These are phyloP conservation scores for Cataglyphis hispanica DNA, from an alignment of 1,140 invertebrate species.

Conservation along the genomic window DNA sequence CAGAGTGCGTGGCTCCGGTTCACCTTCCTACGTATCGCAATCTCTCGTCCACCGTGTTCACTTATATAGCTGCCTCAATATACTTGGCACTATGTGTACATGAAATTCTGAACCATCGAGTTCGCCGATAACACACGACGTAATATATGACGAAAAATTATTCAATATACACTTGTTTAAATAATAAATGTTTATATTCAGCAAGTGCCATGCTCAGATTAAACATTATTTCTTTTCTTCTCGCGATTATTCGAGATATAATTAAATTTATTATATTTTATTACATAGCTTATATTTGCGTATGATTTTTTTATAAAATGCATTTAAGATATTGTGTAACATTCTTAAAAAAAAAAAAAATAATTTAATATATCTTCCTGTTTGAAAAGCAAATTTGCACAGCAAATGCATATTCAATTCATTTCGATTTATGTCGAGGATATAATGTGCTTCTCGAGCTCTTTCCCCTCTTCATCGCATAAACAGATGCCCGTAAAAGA, in stretches of 20 bases:
- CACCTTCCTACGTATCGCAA: constrained; percentile 52
- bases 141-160: neutral
- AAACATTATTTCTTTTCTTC: neutral
- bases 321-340: neutral
- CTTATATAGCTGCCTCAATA: neutral
- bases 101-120: constrained; percentile 2
- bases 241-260: too few species aligned
- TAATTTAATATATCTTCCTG: too few species aligned
- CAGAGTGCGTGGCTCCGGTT: constrained; percentile 66
- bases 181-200: neutral
- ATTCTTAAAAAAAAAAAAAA: too few species aligned
- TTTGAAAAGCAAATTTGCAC: too few species aligned
- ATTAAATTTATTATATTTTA: too few species aligned
- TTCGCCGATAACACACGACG: neutral
- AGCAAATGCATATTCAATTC: too few species aligned
- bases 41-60: constrained; percentile 12
- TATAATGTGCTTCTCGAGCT: too few species aligned
- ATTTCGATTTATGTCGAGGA: too few species aligned
- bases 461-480: too few species aligned
- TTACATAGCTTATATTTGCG: too few species aligned
- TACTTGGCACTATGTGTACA: neutral
- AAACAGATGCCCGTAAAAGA: too few species aligned
- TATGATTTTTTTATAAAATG: too few species aligned
- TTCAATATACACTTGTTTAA: neutral
- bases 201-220: neutral